phyloP scores from a whole-genome alignment of 2,888 invertebrate genomes.

The Iselma pallidipennis region DNA sequence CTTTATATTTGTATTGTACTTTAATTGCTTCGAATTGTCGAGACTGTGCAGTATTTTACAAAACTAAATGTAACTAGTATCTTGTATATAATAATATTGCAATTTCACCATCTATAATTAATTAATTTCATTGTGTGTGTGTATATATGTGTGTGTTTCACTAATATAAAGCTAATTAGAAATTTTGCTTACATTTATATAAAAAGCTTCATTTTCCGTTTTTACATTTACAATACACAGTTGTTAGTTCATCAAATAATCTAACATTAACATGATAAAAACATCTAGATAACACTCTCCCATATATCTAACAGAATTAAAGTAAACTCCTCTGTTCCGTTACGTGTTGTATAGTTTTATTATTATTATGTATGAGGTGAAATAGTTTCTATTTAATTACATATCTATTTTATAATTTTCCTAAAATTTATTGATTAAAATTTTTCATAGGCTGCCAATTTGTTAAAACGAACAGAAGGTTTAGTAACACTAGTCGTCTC shows the following conservation, averaged over 20 bases:
- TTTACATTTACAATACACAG: slow-evolving; percentile 19
- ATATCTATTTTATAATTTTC: background rate
- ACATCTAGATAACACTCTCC: slow-evolving; percentile 23
- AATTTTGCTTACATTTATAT: background rate
- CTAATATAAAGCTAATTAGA: too few species aligned
- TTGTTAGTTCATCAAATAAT: slow-evolving; percentile 26
- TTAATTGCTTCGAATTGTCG: slow-evolving; percentile 1
- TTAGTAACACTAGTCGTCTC: slow-evolving; percentile 82
- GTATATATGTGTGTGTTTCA: too few species aligned
- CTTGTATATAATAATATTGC: background rate
- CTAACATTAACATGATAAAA: slow-evolving; percentile 29
- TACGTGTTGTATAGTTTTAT: slow-evolving; percentile 1
- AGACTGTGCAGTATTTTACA: slow-evolving; percentile 2
- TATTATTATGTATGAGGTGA: slow-evolving; percentile 24
- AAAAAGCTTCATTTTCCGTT: slow-evolving; percentile 10
- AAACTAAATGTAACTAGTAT: background rate
- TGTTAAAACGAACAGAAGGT: slow-evolving; percentile 86
- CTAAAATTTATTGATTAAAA: background rate
- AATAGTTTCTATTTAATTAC: background rate
- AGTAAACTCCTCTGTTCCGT: slow-evolving; percentile 19
- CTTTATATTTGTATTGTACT: background rate
- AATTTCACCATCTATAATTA: background rate
- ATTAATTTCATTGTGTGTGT: background rate
- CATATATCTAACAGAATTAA: slow-evolving; percentile 17
- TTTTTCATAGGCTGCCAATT: slow-evolving; percentile 71